A percentile compares a stretch with the other conserved stretches of the same genome.
Evolutionary conservation across 1,140 invertebrate species (phyloP).

Genomic region (Holcopasites calliopsidis): DNA sequence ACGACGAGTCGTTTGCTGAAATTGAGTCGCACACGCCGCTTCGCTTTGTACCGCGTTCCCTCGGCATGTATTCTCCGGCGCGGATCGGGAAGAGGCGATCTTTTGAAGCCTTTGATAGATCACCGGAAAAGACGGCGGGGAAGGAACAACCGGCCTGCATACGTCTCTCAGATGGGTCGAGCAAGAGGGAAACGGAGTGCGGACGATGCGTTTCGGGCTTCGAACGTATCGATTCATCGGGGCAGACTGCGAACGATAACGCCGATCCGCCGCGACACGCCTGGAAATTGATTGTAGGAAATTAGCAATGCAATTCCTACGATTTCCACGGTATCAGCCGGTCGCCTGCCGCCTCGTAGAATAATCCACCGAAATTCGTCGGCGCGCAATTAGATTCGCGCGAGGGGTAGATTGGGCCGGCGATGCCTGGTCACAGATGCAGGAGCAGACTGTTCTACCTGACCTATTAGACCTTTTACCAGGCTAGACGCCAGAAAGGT

Average conservation of each 20-base stretch:
- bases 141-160: neutral
- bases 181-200: neutral
- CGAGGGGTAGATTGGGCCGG: neutral
- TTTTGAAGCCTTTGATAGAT: conserved; percentile 18
- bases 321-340: too few relatives aligned
- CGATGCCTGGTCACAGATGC: conserved; percentile 23
- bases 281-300: too few relatives aligned
- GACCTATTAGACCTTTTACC: conserved; percentile 59
- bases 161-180: neutral
- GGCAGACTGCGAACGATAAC: too few relatives aligned
- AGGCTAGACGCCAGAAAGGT: conserved; percentile 71
- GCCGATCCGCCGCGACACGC: too few relatives aligned
- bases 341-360: too few relatives aligned
- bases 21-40: neutral
- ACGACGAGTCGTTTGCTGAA: neutral
- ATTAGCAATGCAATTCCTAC: too few relatives aligned
- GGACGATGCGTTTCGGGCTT: neutral
- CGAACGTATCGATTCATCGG: neutral
- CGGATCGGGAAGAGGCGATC: neutral
- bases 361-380: neutral
- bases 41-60: neutral
- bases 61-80: neutral
- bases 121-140: neutral
- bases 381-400: neutral
- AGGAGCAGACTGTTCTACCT: conserved; percentile 44